Percentiles rank a stretch among this genome's conserved stretches.
Conservation (phyloP, 2,113 vertebrate genomes). For the Oryzias woworae region DNA sequence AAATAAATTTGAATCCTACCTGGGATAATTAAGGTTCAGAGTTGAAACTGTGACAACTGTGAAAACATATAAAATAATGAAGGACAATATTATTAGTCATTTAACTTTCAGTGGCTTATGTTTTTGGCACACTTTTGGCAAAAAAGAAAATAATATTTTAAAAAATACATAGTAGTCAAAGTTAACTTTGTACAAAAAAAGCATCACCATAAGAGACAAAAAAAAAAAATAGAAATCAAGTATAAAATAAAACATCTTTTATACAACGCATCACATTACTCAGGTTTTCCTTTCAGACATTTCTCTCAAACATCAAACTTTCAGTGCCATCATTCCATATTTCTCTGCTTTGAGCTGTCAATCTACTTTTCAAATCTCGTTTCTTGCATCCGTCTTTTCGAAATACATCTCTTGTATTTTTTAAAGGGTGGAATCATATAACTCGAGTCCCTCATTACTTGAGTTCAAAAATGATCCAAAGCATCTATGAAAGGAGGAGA, state of each 20-base stretch:
- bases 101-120: background rate
- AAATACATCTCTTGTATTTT: background rate
- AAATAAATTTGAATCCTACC: background rate
- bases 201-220: background rate
- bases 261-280: slow-evolving; percentile 32
- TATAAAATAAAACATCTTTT: slow-evolving; percentile 3
- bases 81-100: background rate
- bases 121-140: background rate
- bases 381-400: slow-evolving; percentile 3
- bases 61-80: no score
- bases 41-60: background rate
- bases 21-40: background rate
- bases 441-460: background rate
- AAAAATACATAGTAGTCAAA: slow-evolving; percentile 56
- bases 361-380: slow-evolving; percentile 15
- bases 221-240: slow-evolving; percentile 25
- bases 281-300: background rate
- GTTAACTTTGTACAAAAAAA: slow-evolving; percentile 42
- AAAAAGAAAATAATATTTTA: slow-evolving; percentile 31
- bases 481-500: background rate
- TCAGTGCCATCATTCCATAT: background rate
- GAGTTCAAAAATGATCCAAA: background rate
- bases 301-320: background rate
- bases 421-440: background rate
- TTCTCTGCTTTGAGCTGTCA: background rate